These are phyloP conservation scores for Microcebus griseorufus DNA, from an alignment of 2,113 vertebrate genomes.

Conservation along the genomic window DNA sequence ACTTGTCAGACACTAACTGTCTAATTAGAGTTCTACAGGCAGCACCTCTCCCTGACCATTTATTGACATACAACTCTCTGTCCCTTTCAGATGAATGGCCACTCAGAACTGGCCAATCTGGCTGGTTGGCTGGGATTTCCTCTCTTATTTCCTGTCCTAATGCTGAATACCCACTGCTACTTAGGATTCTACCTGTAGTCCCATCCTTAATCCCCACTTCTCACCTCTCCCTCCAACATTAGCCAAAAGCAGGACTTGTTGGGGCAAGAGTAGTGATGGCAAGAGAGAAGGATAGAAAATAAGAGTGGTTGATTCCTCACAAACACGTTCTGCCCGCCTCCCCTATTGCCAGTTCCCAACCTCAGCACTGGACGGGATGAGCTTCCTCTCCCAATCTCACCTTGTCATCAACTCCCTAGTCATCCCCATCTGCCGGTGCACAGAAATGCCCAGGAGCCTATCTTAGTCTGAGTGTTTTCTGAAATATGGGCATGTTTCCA, in stretches of 20 bases:
- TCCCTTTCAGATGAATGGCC: not conserved
- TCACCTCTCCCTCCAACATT: not conserved
- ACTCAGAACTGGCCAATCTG: not conserved
- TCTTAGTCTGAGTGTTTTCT: not conserved
- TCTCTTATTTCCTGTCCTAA: not conserved
- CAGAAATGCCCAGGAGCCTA: not conserved
- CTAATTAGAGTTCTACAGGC: conserved; percentile 33
- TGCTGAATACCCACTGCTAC: not conserved
- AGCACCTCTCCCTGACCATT: not conserved
- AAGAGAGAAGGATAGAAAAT: not conserved
- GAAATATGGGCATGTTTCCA: not conserved
- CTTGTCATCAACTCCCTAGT: not conserved
- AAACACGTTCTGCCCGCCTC: not conserved
- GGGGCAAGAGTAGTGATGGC: not conserved
- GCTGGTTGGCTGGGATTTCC: not conserved
- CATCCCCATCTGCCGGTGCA: not conserved
- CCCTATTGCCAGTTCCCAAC: not conserved
- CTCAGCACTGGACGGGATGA: not conserved
- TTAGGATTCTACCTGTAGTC: not conserved
- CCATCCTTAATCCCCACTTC: not conserved
- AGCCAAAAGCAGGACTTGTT: not conserved
- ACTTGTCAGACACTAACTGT: not conserved
- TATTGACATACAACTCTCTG: not conserved
- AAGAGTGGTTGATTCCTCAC: not conserved
- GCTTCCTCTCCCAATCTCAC: not conserved